These are phyloP conservation scores for Erythrocercus mccallii DNA, from an alignment of 2,113 vertebrate genomes.

Conservation along the genomic window DNA sequence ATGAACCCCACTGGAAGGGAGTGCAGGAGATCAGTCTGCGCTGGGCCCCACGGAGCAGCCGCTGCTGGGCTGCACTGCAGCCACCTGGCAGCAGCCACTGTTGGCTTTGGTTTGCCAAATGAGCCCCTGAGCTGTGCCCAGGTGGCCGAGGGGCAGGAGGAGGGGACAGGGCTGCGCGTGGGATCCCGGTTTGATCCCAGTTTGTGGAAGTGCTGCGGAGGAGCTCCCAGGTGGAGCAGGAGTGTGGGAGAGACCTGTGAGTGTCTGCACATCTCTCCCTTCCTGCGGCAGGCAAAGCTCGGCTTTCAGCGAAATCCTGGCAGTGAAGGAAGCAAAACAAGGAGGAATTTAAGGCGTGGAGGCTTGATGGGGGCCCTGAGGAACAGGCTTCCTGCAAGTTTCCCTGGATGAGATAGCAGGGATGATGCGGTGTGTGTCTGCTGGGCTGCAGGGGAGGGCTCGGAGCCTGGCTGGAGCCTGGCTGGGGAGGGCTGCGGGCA, in stretches of 20 bases:
- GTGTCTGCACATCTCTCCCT: not conserved
- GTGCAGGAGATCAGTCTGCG: not conserved
- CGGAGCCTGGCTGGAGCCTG: accelerated
- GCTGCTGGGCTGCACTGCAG: not conserved
- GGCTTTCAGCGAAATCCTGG: not conserved
- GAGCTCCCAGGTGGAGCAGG: not conserved
- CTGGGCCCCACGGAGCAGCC: not conserved
- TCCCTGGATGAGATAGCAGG: not conserved
- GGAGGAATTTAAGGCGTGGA: not conserved
- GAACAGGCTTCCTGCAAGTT: not conserved
- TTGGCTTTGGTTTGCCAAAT: not conserved
- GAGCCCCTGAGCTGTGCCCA: not conserved
- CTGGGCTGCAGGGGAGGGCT: accelerated
- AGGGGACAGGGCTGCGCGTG: not conserved
- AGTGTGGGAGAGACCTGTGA: not conserved
- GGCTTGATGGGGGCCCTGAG: not conserved
- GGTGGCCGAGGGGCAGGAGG: not conserved
- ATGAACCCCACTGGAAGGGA: not conserved
- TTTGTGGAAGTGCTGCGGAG: not conserved
- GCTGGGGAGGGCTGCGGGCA: not conserved
- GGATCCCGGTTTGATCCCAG: no score
- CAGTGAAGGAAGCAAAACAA: not conserved
- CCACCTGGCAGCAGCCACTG: not conserved
- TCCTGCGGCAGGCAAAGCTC: not conserved
- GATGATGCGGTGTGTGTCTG: accelerated